A percentile compares a stretch with the other conserved stretches of the same genome.
Evolutionary conservation across 2,888 invertebrate genomes (phyloP).

Genomic region (Hemicrepidius hirtus): DNA sequence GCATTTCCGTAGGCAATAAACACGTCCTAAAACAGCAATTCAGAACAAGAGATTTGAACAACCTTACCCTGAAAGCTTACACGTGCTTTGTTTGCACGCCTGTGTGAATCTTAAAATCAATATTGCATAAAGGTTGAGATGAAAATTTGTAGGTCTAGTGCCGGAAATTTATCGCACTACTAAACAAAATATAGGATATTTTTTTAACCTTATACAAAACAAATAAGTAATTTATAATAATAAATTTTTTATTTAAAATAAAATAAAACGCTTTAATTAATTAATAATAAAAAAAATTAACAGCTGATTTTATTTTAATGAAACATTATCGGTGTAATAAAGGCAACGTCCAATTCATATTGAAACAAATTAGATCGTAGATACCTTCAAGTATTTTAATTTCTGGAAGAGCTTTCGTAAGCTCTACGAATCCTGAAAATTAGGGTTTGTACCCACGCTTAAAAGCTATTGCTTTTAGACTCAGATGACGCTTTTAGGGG

Average conservation of each 20-base stretch:
- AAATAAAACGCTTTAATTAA: neutral
- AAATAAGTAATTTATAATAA: no score
- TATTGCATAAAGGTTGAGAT: slow-evolving; percentile 16
- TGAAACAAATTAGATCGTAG: neutral
- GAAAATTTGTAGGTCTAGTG: neutral
- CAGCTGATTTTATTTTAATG: no score
- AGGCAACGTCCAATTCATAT: no score
- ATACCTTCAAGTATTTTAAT: neutral
- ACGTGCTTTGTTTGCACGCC: slow-evolving; percentile 9
- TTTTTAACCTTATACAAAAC: no score
- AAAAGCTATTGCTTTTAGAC: neutral
- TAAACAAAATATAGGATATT: no score
- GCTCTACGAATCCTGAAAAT: no score
- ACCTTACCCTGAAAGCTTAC: neutral
- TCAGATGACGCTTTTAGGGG: slow-evolving; percentile 10
- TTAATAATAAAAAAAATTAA: neutral
- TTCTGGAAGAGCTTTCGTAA: neutral
- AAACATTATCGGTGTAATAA: no score
- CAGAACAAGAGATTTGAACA: neutral
- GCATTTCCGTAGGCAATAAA: neutral
- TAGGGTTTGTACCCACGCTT: neutral
- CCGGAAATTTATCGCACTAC: no score
- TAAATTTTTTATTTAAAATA: no score
- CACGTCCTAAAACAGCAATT: neutral
- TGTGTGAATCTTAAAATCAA: slow-evolving; percentile 13